Evolutionary conservation across 2,797 vertebrate genomes (phyloP), one percentile per base, ranked within the genome.

Genomic region (Crossoptilon crossoptilon): DNA sequence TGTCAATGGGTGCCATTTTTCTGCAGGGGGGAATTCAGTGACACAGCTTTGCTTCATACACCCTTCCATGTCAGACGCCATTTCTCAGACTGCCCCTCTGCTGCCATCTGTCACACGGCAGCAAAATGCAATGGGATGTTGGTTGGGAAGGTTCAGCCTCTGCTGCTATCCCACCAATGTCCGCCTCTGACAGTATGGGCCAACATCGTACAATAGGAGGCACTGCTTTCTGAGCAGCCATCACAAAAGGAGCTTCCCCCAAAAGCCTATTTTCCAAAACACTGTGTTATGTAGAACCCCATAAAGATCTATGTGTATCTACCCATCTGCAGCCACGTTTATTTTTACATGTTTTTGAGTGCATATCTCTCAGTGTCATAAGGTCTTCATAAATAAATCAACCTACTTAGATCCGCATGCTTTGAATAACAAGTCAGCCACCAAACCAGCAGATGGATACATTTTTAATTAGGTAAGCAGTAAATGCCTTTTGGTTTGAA

Each of bases 361-460:
- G 93, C 92, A 43, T 94, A 96, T 91, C 93, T 97, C 96, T 96
- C 91, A 80, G 94, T 97, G 96, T 97, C 93, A 94, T 62, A 95
- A 96, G 96, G 92, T 97, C 96, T 97, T 98, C 96, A 97, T 97
- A 97, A 98, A 97, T 97, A 97, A 97, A 97, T 96, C 97, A 97
- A 91, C 87, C 93, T 90, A 93, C 96, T 97, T 94, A 96, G 87
- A 97, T 96, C 86, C 95, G 94, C 94, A 95, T 96, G 94, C 96
- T 97, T 94, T 96, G 96, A 96, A 97, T 94, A 95, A 93, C 93
- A 94, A 97, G 87, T 67, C 95, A 97, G 91, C 91, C 93, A 94
- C 95, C 79, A 93, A 91, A 60, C 84, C 72, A 97, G 94, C 97
- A 98, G 97, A 97, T 97, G 97, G 97, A 93, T 91, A 96, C 95